Conservation (phyloP, 2,797 vertebrate species). For the Urophycis tenuis region DNA sequence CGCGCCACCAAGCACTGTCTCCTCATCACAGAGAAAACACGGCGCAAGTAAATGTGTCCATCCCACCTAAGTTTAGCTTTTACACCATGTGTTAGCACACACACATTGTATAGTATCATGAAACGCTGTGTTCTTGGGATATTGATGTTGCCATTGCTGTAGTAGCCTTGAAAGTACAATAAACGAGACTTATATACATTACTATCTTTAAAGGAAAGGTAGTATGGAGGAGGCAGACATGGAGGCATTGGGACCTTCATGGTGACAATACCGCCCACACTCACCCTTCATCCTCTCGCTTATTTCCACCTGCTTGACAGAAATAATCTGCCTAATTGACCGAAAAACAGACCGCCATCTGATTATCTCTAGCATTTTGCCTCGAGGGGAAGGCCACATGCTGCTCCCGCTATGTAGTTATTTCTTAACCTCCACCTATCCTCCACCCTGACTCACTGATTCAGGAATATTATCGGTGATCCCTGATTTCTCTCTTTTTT, state of each 20-base stretch:
- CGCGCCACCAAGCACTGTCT: too few relatives aligned
- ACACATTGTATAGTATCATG: too few relatives aligned
- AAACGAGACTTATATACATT: too few relatives aligned
- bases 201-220: not conserved
- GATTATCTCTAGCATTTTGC: not conserved
- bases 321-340: not conserved
- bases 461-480: not conserved
- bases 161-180: too few relatives aligned
- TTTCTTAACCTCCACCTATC: conserved; percentile 19
- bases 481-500: conserved; percentile 29
- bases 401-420: conserved; percentile 27
- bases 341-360: not conserved
- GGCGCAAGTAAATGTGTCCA: too few relatives aligned
- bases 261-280: not conserved
- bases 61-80: too few relatives aligned
- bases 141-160: too few relatives aligned
- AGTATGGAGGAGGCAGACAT: not conserved
- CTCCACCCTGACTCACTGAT: conserved; percentile 2
- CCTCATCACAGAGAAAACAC: too few relatives aligned
- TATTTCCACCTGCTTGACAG: not conserved
- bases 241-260: not conserved
- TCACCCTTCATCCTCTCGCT: not conserved
- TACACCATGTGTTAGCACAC: too few relatives aligned
- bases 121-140: too few relatives aligned
- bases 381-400: not conserved